phyloP scores from a whole-genome alignment of 2,113 vertebrate species.

The Tachycineta bicolor region DNA sequence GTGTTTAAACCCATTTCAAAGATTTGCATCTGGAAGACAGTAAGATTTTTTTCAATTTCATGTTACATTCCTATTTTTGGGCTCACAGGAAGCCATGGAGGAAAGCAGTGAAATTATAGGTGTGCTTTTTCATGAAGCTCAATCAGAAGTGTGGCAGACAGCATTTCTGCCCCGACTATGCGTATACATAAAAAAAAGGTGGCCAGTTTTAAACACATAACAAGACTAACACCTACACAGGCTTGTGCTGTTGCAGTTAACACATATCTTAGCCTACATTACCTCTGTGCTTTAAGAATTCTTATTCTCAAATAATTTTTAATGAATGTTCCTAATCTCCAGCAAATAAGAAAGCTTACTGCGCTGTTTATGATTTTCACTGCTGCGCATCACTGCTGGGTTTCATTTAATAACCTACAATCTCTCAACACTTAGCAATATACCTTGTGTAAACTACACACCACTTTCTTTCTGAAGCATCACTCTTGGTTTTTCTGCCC shows the following conservation, averaged over 20 bases:
- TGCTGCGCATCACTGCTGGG: neutral
- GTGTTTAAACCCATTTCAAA: neutral
- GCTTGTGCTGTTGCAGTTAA: neutral
- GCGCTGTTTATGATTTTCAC: neutral
- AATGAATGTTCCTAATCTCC: neutral
- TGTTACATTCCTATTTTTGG: neutral
- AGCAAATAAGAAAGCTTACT: neutral
- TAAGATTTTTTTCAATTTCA: neutral
- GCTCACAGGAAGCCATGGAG: neutral
- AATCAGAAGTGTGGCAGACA: neutral
- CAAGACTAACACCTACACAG: neutral
- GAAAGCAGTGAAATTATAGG: neutral
- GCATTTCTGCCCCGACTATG: neutral
- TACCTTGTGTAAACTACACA: neutral
- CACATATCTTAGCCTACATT: neutral
- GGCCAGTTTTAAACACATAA: neutral
- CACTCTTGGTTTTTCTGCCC: neutral
- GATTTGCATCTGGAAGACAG: neutral
- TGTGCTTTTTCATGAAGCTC: neutral
- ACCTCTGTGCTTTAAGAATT: neutral
- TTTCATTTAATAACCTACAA: neutral
- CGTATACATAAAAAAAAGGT: fast-evolving
- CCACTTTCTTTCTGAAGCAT: neutral
- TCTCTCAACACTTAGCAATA: neutral
- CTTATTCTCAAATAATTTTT: neutral